Evolutionary conservation across 2,888 invertebrate species (phyloP).

Genomic region (Oxyscelio sp.): DNA sequence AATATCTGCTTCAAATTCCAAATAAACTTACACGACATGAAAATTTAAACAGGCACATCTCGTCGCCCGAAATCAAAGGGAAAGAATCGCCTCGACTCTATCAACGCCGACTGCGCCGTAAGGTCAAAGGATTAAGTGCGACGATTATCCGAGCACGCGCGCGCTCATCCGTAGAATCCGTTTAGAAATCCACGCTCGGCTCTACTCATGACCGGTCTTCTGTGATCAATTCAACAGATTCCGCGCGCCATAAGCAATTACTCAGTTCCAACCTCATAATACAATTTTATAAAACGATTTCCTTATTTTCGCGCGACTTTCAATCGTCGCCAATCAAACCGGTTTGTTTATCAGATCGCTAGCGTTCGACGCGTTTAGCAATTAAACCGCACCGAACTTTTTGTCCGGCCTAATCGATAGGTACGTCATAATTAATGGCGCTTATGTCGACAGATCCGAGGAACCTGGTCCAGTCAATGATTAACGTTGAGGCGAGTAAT

Average conservation of each 20-base stretch:
- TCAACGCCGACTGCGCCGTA: conserved; percentile 72
- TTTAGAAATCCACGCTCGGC: conserved; percentile 49
- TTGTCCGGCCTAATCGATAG: conserved; percentile 1
- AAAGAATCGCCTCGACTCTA: conserved; percentile 70
- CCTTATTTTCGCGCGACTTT: neutral
- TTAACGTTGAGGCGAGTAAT: conserved; percentile 30
- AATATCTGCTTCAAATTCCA: too few relatives aligned
- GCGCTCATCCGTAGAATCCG: conserved; percentile 62
- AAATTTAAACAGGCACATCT: neutral
- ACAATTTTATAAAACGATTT: conserved; percentile 9
- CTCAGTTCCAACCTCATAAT: conserved; percentile 25
- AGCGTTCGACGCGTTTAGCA: neutral
- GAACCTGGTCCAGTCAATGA: neutral
- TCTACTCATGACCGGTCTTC: conserved; percentile 41
- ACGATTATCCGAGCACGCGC: conserved; percentile 74
- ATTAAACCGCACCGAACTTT: neutral
- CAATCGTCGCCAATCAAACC: neutral
- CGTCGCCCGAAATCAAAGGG: conserved; percentile 52
- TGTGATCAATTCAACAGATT: conserved; percentile 52
- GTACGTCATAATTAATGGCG: neutral
- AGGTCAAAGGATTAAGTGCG: conserved; percentile 78
- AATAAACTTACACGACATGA: too few relatives aligned
- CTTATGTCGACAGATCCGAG: neutral
- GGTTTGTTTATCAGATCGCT: neutral
- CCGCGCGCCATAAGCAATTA: conserved; percentile 53